Base-by-base conservation (phyloP, 30 jellyfish, hydroid and myxozoan genomes). In the Hydractinia echinata region DNA sequence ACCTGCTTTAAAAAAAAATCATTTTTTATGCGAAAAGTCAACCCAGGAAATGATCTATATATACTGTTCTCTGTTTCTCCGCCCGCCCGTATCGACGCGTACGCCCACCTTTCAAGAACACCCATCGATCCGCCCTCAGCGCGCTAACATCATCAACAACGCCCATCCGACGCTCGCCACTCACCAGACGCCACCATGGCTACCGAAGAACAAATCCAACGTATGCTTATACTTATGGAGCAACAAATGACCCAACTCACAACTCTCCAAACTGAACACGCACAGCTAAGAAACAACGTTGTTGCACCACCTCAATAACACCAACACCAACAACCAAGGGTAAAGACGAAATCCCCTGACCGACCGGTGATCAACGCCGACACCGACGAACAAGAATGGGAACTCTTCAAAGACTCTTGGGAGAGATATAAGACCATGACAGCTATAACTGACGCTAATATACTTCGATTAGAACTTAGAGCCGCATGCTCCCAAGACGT, bases 401-500 rank as follows among this genome's bases (percentile, higher is more conserved):
- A 71, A 15, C 81, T 71, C 10, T 71, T 71, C 53, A 71, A 71
- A 50, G 81, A 71, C 53, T 9, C 67, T 8, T 71, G 81, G 81
- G 39, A 71, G 7, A 11, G 66, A 20, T 71, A 71, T 60, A 71
- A 71, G 16, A 71, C 81, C 50, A 71, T 71, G 81, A 71, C 81
- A 9, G 81, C 11, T 50, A 11, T 71, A 8, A 71, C 68, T 52
- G 81, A 13, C 8, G 81, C 8, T 60, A 20, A 71, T 15, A 13
- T 67, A 48, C 44, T 71, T 20, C 68, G 64, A 6, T 15, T 72
- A 19, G 86, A 79, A 61, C 62, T 79, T 14, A 7, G 86, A 44
- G 74, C 86, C 4, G 86, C 86, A 13, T 79, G 83, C 21, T 54
- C 86, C 67, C 54, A 13, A 5, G 85, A 79, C 51, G 83, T 4